Percentiles rank a stretch among this genome's conserved stretches.
Evolutionary conservation across 2,888 invertebrate species (phyloP).

Genomic region (Papilio elwesi): DNA sequence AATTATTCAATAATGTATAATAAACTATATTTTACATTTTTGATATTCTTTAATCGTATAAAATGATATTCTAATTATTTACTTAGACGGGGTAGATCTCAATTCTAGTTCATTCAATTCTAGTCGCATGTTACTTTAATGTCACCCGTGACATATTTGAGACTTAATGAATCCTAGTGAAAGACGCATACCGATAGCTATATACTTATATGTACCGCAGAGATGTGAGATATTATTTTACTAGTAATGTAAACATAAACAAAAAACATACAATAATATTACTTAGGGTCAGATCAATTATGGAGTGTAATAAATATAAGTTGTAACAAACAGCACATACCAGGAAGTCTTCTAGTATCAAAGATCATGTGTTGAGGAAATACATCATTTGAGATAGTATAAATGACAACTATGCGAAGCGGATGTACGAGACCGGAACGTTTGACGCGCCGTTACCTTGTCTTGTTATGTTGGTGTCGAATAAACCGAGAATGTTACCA

Average conservation of each 20-base stretch:
- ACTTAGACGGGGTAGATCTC: background rate
- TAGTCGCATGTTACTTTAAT: background rate
- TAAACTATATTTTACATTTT: background rate
- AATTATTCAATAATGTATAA: background rate
- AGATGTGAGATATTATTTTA: no score
- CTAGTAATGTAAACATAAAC: no score
- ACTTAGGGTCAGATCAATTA: background rate
- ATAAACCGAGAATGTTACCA: background rate
- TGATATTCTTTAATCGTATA: no score
- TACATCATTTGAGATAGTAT: conserved; percentile 15
- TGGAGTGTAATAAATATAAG: conserved; percentile 37
- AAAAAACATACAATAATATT: background rate
- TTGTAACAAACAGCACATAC: conserved; percentile 10
- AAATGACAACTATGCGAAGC: conserved; percentile 13
- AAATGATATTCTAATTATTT: background rate
- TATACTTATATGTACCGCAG: no score
- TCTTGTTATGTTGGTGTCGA: conserved; percentile 2
- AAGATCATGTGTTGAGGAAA: conserved; percentile 26
- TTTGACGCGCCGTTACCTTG: conserved; percentile 2
- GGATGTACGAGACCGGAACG: conserved; percentile 28
- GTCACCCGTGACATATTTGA: background rate
- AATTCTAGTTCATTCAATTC: background rate
- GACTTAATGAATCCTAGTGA: no score
- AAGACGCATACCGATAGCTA: no score
- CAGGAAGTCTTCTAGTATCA: conserved; percentile 25